phyloP scores from a whole-genome alignment of 2,797 vertebrate genomes.

The Halcyon leucocephala region DNA sequence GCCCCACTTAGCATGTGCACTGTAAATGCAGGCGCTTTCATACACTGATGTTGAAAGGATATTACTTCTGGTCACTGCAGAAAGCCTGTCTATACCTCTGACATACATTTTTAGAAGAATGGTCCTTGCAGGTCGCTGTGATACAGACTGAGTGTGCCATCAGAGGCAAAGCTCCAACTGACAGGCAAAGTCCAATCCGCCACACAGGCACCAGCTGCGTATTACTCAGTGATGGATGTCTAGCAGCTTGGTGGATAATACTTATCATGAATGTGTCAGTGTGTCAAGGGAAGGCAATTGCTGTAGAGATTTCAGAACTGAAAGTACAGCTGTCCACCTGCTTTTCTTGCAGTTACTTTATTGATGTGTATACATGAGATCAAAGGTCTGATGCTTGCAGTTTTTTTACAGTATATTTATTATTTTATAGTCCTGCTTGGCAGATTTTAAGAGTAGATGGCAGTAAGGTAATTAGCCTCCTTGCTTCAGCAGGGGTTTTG shows the following conservation, averaged over 20 bases:
- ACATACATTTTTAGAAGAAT: not conserved
- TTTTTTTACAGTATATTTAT: not conserved
- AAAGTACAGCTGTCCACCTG: not conserved
- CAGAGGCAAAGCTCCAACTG: not conserved
- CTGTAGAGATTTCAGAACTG: not conserved
- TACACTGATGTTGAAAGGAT: not conserved
- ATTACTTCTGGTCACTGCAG: not conserved
- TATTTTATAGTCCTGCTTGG: not conserved
- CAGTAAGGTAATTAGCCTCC: not conserved
- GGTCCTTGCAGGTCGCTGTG: not conserved
- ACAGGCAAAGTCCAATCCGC: not conserved
- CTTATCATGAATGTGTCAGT: not conserved
- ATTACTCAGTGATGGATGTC: not conserved
- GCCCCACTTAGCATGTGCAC: slow-evolving; percentile 17
- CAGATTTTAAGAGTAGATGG: not conserved
- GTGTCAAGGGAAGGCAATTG: not conserved
- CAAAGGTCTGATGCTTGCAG: slow-evolving; percentile 1
- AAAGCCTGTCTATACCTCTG: not conserved
- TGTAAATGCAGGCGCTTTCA: not conserved
- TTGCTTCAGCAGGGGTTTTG: not conserved
- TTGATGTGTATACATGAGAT: not conserved
- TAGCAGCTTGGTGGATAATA: not conserved
- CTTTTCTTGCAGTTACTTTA: slow-evolving; percentile 22
- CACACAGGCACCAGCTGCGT: not conserved
- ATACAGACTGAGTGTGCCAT: not conserved